Evolutionary conservation across 1,140 invertebrate species (phyloP).

Genomic region (Drosophila virilis): DNA sequence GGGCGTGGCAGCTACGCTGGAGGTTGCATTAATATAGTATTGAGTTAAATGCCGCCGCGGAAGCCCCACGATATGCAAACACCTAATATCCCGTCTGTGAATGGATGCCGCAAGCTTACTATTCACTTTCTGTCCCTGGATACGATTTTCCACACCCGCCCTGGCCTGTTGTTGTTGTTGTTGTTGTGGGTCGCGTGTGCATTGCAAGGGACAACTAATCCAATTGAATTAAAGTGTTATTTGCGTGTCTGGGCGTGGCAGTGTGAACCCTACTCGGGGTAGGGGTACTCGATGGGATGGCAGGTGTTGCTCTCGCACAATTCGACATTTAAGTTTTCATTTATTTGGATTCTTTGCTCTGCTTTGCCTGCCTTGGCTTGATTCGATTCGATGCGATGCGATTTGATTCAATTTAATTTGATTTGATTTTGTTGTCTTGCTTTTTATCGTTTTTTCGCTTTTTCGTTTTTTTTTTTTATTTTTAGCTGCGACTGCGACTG

Average conservation of each 20-base stretch:
- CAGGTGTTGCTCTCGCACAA: conserved; percentile 46
- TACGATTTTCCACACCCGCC: no score
- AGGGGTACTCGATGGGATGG: background rate
- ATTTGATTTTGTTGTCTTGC: conserved; percentile 37
- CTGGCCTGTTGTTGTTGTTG: background rate
- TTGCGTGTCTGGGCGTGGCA: conserved; percentile 31
- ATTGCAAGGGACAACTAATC: conserved; percentile 63
- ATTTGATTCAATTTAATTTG: conserved; percentile 60
- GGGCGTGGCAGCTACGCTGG: conserved; percentile 22
- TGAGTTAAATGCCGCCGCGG: conserved; percentile 49
- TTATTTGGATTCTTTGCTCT: background rate
- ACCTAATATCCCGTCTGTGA: background rate
- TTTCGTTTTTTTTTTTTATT: conserved; percentile 18
- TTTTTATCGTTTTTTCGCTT: conserved; percentile 36
- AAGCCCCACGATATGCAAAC: conserved; percentile 51
- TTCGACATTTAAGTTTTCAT: conserved; percentile 68
- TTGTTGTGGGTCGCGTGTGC: conserved; percentile 15
- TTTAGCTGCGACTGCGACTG: conserved; percentile 33
- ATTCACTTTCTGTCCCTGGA: background rate
- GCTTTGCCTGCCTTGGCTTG: conserved; percentile 37
- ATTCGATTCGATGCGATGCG: conserved; percentile 39
- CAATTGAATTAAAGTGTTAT: conserved; percentile 75
- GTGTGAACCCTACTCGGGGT: no score
- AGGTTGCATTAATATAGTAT: conserved; percentile 65
- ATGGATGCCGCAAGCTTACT: background rate